phyloP scores from a whole-genome alignment of 1,140 invertebrate genomes.

The Rhopalosiphum padi region DNA sequence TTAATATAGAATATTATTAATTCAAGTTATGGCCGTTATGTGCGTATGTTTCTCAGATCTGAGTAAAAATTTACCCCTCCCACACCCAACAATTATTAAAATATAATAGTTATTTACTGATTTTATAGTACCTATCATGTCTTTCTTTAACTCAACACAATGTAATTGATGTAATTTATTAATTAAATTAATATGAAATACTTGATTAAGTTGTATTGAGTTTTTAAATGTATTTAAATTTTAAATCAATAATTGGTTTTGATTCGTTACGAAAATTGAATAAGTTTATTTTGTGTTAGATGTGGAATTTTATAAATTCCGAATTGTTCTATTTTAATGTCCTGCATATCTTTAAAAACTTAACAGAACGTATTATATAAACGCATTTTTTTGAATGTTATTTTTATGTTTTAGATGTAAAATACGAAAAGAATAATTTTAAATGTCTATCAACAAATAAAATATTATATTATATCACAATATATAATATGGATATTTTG shows the following conservation, averaged over 20 bases:
- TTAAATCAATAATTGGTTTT: neutral
- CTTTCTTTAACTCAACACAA: neutral
- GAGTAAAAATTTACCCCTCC: neutral
- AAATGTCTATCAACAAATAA: neutral
- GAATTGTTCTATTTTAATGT: neutral
- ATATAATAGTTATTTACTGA: neutral
- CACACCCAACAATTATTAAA: neutral
- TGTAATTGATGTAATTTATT: neutral
- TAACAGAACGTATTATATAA: neutral
- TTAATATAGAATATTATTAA: neutral
- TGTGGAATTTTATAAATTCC: neutral
- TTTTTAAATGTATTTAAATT: neutral
- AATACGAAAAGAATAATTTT: neutral
- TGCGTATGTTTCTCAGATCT: neutral
- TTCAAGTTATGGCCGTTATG: neutral
- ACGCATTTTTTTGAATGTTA: neutral
- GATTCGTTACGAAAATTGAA: neutral
- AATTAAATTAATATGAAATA: neutral
- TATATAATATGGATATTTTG: neutral
- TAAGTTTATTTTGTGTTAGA: conserved; percentile 7
- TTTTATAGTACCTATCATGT: neutral
- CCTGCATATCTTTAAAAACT: neutral
- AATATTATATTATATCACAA: conserved; percentile 1
- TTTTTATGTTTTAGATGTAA: conserved; percentile 15
- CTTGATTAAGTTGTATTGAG: neutral